Conservation (phyloP, 1,140 invertebrate genomes). For the Diuraphis noxia region DNA sequence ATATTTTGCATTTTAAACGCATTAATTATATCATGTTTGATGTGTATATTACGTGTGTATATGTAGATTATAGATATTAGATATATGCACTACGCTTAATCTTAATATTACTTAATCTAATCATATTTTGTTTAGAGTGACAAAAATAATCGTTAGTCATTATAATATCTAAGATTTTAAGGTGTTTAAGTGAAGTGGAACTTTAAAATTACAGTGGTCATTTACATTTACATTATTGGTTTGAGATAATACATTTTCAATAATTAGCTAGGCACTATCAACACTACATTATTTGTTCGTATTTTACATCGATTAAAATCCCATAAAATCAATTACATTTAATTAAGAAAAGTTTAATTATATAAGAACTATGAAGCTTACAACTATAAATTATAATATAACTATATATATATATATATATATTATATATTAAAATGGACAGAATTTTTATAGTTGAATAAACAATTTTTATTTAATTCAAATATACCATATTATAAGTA, state of each 20-base stretch:
- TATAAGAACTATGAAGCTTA: too few relatives aligned
- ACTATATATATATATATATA: too few relatives aligned
- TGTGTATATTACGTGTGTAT: not conserved
- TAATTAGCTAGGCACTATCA: not conserved
- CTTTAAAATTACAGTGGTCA: not conserved
- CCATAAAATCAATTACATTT: too few relatives aligned
- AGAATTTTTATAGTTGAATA: not conserved
- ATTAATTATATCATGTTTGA: not conserved
- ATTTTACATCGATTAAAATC: too few relatives aligned
- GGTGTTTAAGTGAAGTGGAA: not conserved
- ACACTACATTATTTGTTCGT: too few relatives aligned
- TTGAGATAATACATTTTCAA: not conserved
- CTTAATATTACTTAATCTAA: not conserved
- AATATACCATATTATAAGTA: not conserved
- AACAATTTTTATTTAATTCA: not conserved
- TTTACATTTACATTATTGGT: not conserved
- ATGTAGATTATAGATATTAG: not conserved
- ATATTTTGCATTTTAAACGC: not conserved
- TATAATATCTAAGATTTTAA: not conserved
- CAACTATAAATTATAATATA: too few relatives aligned
- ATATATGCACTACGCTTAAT: not conserved
- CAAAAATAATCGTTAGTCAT: not conserved
- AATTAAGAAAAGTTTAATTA: too few relatives aligned
- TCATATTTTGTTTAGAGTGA: not conserved
- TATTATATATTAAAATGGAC: not conserved